Evolutionary conservation across 2,113 vertebrate species (phyloP), one percentile per base, ranked within the genome.

Genomic region (Nymphicus hollandicus): DNA sequence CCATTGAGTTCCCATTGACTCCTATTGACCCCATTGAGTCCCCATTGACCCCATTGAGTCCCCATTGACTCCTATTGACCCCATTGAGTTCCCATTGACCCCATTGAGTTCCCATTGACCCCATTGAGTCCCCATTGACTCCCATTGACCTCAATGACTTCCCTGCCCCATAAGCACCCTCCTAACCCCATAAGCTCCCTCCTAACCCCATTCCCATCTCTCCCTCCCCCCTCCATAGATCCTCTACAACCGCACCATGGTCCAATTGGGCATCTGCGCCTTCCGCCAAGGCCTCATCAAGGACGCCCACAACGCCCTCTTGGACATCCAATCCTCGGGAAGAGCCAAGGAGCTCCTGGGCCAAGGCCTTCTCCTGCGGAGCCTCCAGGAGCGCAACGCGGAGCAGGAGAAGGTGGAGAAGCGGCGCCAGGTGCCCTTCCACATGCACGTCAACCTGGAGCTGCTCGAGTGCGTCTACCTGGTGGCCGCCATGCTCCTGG

Each of bases 361-460:
- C 20, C 81, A 84, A 7, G 81, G 81, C 0, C 39, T 84, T 0
- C 81, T 84, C 1, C 81, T 84, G 0, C 3, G 81, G 0, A 73
- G 69, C 69, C 81, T 84, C 2, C 81, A 84, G 69, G 81, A 84
- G 58, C 27, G 81, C 5, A 84, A 84, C 81, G 47, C 81, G 3
- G 81, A 84, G 81, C 81, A 84, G 81, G 81, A 84, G 58, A 84
- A 84, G 81, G 81, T 84, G 81, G 81, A 84, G 69, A 73, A 73
- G 69, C 16, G 81, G 1, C 69, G 81, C 33, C 81, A 84, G 81
- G 81, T 72, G 24, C 81, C 81, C 19, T 81, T 81, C 65, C 79
- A 81, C 65, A 81, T 81, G 79, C 79, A 81, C 79, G 79, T 81
- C 65, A 81, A 81, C 79, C 79, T 81, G 79, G 79, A 81, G 79